These are phyloP conservation scores for Trichechus manatus DNA, from an alignment of 2,113 vertebrate species.

Conservation along the genomic window DNA sequence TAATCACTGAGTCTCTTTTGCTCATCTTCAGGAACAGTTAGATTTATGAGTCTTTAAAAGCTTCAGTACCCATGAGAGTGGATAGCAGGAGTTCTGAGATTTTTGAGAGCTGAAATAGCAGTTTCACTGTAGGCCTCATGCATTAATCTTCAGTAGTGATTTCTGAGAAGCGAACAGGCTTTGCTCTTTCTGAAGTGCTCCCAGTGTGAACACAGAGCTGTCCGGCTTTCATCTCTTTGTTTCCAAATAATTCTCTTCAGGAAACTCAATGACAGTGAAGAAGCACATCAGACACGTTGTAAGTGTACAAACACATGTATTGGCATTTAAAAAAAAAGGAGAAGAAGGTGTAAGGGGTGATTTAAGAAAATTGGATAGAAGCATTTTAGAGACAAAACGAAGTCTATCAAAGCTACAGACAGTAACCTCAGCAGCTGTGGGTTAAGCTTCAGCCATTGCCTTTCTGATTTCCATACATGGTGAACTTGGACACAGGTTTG, in stretches of 20 bases:
- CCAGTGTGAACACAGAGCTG: slow-evolving; percentile 12
- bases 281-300: neutral
- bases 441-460: neutral
- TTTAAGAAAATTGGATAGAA: slow-evolving; percentile 71
- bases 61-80: slow-evolving; percentile 29
- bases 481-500: neutral
- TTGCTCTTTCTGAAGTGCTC: slow-evolving; percentile 48
- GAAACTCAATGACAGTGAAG: slow-evolving; percentile 30
- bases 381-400: slow-evolving; percentile 48
- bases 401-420: neutral
- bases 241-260: slow-evolving; percentile 67
- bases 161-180: slow-evolving; percentile 53
- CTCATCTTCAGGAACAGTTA: neutral
- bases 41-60: slow-evolving; percentile 57
- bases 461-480: neutral
- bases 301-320: neutral
- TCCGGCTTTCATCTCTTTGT: slow-evolving; percentile 12
- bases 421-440: neutral
- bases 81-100: slow-evolving; percentile 29
- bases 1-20: neutral
- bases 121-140: neutral
- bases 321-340: neutral
- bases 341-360: neutral
- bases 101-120: slow-evolving; percentile 41
- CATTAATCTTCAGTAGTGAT: slow-evolving; percentile 55